Percentiles rank a stretch among this genome's conserved stretches.
Evolutionary conservation across 2,113 vertebrate species (phyloP).

Genomic region (Ctenomys sociabilis): DNA sequence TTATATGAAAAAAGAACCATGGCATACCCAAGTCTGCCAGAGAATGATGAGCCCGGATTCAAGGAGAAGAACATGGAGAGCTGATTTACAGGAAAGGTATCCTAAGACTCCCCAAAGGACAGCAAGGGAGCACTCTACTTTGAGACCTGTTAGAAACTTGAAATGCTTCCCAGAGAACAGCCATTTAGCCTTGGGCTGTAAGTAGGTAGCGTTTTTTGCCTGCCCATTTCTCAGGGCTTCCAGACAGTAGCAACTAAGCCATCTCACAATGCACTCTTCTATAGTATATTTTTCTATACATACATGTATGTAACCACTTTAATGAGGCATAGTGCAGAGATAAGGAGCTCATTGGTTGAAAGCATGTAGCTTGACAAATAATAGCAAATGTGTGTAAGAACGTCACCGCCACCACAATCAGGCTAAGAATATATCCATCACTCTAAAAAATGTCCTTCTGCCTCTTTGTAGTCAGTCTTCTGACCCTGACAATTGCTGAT

Average conservation of each 20-base stretch:
- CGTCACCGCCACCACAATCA: neutral
- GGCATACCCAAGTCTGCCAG: neutral
- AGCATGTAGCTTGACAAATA: neutral
- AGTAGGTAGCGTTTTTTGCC: neutral
- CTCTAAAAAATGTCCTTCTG: neutral
- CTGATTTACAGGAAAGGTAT: conserved; percentile 53
- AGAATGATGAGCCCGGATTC: conserved; percentile 20
- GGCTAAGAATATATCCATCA: neutral
- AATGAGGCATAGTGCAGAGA: neutral
- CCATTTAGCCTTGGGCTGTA: neutral
- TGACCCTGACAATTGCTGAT: neutral
- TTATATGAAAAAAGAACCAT: conserved; percentile 22
- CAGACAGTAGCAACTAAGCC: neutral
- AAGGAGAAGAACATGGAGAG: conserved; percentile 33
- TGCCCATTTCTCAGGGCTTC: neutral
- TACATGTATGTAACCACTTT: neutral
- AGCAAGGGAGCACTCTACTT: neutral
- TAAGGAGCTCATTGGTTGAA: neutral
- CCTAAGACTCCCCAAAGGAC: conserved; percentile 25
- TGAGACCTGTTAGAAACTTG: conserved; percentile 14
- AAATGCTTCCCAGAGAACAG: neutral
- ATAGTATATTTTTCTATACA: neutral
- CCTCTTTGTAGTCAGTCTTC: neutral
- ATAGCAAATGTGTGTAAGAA: neutral
- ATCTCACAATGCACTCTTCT: neutral